Base-by-base conservation (phyloP, 23 tunicate genomes). In the Halocynthia aurantium region DNA sequence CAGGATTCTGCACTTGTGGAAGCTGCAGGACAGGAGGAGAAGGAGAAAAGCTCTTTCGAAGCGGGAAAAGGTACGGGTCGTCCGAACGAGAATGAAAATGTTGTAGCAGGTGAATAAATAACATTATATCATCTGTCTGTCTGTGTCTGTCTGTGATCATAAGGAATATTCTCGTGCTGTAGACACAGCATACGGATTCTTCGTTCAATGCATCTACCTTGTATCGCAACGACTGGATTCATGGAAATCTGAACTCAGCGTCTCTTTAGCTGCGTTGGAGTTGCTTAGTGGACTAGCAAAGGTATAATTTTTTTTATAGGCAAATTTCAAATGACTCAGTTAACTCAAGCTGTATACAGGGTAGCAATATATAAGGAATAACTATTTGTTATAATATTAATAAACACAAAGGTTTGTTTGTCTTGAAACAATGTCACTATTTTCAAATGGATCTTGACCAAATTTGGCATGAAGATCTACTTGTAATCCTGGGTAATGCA, bases 1-100 rank as follows among this genome's bases (percentile, higher is more conserved):
- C 97, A 90, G 57, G 97, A 90, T 72, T 90, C 89, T 22, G 97
- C 97, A 61, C 61, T 90, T 31, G 81, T 90, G 50, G 90, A 85
- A 58, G 64, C 90, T 5, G 66, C 56, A 52, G 86, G 76, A 7
- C 71, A 81, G 22, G 62, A 61, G 10, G 77, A 18, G 12, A 67
- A 58, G 5, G 19, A 57, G 10, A 57, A 86, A 19, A 77, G 77
- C n/a, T 31, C 44, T 4, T 31, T 31, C 44, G 44, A 31, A 31
- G 8, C 52, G 63, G 51, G 21, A 52, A 67, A 54, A 19, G 84
- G 81, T n/a, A 67, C 67, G 6, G 84, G 73, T 0, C 86, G 77
- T 70, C 85, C 93, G 17, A 64, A 76, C 54, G 93, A 87, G 51
- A 87, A 82, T 77, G 88, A 80, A 65, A 61, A 44, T 21, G 87